phyloP scores from a whole-genome alignment of 2,888 invertebrate species.

The Agriopis marginaria region DNA sequence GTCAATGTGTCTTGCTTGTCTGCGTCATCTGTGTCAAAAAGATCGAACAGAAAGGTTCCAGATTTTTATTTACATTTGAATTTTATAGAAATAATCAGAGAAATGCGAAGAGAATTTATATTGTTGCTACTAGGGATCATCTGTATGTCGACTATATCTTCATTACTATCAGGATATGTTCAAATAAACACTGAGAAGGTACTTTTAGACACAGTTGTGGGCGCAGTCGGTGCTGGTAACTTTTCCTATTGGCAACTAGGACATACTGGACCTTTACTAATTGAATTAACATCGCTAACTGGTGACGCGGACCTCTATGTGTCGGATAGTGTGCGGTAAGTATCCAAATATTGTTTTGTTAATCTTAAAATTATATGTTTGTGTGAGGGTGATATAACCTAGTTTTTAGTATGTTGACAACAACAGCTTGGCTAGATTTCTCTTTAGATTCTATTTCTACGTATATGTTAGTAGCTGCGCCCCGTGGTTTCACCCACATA shows the following conservation, averaged over 20 bases:
- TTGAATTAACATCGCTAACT: conserved; percentile 70
- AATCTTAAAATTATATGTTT: background rate
- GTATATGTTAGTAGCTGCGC: no score
- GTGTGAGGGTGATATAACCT: background rate
- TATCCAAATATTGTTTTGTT: conserved; percentile 6
- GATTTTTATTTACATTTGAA: background rate
- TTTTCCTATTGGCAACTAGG: conserved; percentile 81
- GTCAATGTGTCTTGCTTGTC: background rate
- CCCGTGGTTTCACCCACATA: no score
- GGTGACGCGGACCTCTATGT: conserved; percentile 81
- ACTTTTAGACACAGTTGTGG: conserved; percentile 71
- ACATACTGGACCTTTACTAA: conserved; percentile 68
- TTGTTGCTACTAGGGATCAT: conserved; percentile 73
- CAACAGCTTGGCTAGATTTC: no score
- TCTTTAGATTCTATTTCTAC: no score
- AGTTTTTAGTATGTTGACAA: no score
- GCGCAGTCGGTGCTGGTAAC: conserved; percentile 75
- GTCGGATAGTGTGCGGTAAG: conserved; percentile 72
- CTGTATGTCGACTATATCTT: conserved; percentile 70
- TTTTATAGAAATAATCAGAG: conserved; percentile 15
- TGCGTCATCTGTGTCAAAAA: background rate
- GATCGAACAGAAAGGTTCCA: background rate
- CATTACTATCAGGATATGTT: conserved; percentile 65
- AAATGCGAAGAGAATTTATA: conserved; percentile 76
- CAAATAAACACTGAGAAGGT: conserved; percentile 67